phyloP scores from a whole-genome alignment of 1,140 invertebrate genomes.

The Caenorhabditis tropicalis region DNA sequence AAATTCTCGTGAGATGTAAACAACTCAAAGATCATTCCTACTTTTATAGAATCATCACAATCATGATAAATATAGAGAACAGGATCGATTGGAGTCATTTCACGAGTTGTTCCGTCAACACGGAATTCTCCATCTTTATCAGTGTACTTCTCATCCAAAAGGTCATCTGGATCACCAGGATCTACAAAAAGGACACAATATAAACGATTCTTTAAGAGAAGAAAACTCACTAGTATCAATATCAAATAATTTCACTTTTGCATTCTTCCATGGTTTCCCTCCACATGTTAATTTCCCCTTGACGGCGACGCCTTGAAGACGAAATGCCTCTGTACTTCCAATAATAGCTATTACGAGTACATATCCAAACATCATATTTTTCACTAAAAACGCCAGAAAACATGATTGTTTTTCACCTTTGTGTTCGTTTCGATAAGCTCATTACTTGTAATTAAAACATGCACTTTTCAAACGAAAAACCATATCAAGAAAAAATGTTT shows the following conservation, averaged over 20 bases:
- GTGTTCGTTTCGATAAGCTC: background rate
- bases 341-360: background rate
- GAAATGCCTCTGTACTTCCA: conserved; percentile 10
- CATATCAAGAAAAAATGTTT: background rate
- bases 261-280: conserved; percentile 47
- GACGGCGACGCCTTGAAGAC: conserved; percentile 57
- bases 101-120: conserved; percentile 63
- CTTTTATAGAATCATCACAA: conserved; percentile 59
- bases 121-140: conserved; percentile 61
- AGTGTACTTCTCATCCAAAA: conserved; percentile 58
- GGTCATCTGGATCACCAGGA: conserved; percentile 57
- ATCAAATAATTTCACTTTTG: conserved; percentile 58
- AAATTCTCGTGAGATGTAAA: background rate
- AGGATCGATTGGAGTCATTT: conserved; percentile 68
- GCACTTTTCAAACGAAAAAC: background rate
- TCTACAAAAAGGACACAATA: conserved; percentile 50
- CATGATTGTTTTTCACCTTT: background rate
- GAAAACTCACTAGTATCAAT: conserved; percentile 57
- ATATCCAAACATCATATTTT: background rate
- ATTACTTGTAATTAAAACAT: background rate
- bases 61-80: conserved; percentile 67
- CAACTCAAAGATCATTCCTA: background rate
- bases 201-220: background rate
- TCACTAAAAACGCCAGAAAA: background rate
- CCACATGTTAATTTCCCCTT: conserved; percentile 53